Percentiles rank a stretch among this genome's conserved stretches.
phyloP scores from a whole-genome alignment of 2,797 vertebrate species.

The Furcifer pardalis region DNA sequence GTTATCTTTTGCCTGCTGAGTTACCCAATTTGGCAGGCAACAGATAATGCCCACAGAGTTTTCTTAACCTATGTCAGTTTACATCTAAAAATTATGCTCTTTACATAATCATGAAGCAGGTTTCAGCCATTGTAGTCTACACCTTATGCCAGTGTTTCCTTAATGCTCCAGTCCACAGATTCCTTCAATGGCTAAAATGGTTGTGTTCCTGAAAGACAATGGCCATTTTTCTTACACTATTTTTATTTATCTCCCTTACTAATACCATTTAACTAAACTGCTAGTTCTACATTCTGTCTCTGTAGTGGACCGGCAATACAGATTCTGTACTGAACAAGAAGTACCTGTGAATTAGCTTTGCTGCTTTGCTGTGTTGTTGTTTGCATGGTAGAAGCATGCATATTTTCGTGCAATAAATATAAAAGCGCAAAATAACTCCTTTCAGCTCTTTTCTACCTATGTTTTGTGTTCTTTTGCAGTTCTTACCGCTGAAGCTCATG shows the following conservation, averaged over 20 bases:
- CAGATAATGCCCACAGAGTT: no score
- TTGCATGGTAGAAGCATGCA: neutral
- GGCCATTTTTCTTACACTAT: neutral
- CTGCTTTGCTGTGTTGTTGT: conserved; percentile 12
- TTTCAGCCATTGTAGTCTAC: no score
- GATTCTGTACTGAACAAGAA: neutral
- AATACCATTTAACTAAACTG: neutral
- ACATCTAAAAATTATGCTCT: no score
- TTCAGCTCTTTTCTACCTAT: conserved; percentile 32
- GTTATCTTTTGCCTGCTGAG: no score
- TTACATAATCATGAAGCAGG: no score
- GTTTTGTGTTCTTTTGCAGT: conserved; percentile 24
- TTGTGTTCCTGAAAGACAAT: neutral
- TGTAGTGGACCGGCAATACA: neutral
- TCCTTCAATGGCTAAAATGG: neutral
- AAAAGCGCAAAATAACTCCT: conserved; percentile 32
- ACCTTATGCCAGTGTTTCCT: no score
- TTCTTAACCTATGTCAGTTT: no score
- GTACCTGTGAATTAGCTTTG: neutral
- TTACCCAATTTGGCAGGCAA: no score
- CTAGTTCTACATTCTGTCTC: neutral
- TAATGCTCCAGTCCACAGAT: neutral
- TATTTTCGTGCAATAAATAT: conserved; percentile 35
- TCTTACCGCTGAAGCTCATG: conserved; percentile 34
- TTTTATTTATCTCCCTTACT: neutral